phyloP scores from a whole-genome alignment of 2,113 vertebrate species.

The Raja brachyura region DNA sequence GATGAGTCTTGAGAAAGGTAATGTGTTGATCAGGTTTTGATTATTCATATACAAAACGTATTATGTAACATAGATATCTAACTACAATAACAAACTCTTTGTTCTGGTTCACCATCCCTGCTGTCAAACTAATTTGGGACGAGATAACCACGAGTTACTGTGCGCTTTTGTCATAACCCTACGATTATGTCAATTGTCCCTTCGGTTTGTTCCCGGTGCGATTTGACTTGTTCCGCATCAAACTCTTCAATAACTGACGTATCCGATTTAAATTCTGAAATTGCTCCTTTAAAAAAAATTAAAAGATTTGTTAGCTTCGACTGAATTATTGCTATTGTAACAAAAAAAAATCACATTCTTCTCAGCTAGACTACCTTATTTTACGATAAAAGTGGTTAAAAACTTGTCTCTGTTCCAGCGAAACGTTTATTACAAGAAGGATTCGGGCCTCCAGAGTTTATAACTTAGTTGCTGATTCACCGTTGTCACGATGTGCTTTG shows the following conservation, averaged over 20 bases:
- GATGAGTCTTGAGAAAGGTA: conserved; percentile 9
- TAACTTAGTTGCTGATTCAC: conserved; percentile 26
- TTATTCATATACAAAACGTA: background rate
- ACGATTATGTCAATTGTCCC: background rate
- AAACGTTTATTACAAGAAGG: background rate
- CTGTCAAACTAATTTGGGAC: background rate
- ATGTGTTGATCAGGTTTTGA: background rate
- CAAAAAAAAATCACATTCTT: background rate
- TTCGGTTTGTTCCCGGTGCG: background rate
- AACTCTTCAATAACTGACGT: background rate
- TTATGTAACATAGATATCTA: background rate
- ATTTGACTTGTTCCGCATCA: background rate
- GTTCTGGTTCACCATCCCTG: background rate
- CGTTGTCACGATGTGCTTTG: background rate
- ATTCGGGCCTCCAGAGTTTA: background rate
- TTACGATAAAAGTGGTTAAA: background rate
- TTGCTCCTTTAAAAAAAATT: background rate
- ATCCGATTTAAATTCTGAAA: background rate
- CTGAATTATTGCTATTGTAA: background rate
- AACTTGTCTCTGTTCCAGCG: background rate
- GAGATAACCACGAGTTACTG: background rate
- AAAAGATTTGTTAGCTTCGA: background rate
- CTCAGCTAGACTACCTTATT: background rate
- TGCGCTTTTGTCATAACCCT: background rate
- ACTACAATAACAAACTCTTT: background rate